Evolutionary conservation across 2,888 invertebrate genomes (phyloP).

Genomic region (Drosophila kokeensis): DNA sequence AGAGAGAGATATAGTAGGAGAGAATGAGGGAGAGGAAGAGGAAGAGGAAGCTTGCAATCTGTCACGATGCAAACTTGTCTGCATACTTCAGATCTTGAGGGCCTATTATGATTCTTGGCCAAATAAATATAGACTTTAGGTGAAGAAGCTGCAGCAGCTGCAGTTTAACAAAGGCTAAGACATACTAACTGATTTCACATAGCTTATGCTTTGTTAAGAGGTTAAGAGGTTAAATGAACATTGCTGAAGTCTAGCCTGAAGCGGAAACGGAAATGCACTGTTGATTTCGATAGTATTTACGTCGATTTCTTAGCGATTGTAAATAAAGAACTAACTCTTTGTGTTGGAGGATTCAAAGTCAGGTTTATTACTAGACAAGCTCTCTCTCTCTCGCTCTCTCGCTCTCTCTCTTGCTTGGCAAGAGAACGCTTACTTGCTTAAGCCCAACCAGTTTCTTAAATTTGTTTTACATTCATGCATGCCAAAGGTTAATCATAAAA

Average conservation of each 20-base stretch:
- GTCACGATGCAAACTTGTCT: not conserved
- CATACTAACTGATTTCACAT: not conserved
- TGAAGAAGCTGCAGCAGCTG: not conserved
- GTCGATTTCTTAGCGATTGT: not conserved
- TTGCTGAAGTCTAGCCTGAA: not conserved
- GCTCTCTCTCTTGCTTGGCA: no score
- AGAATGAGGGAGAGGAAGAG: no score
- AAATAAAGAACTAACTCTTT: not conserved
- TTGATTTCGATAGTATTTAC: not conserved
- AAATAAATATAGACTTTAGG: no score
- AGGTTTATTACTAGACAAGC: not conserved
- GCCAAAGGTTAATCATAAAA: conserved; percentile 46
- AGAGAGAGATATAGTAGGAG: no score
- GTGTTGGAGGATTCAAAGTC: no score
- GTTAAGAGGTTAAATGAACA: no score
- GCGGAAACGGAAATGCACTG: not conserved
- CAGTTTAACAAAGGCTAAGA: not conserved
- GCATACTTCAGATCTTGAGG: no score
- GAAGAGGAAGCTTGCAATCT: no score
- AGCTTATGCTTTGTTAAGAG: not conserved
- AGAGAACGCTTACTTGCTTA: no score
- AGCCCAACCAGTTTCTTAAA: not conserved
- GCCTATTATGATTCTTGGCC: no score
- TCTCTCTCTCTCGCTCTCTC: not conserved
- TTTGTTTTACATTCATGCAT: not conserved